Percentiles rank a stretch among this genome's conserved stretches.
Conservation (phyloP, 2,888 invertebrate species). For the Chironomus riparius region DNA sequence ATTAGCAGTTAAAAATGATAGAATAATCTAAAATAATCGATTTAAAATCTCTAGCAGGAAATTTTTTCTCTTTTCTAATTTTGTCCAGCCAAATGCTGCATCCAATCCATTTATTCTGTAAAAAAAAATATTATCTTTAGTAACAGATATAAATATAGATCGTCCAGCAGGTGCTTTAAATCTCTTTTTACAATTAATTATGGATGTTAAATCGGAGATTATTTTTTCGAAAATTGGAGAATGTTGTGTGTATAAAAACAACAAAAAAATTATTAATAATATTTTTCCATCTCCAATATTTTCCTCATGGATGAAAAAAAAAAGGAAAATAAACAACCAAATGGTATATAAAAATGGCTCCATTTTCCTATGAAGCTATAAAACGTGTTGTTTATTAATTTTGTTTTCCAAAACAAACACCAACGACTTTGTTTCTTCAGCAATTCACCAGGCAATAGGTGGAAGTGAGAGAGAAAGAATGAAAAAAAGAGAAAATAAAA, state of each 20-base stretch:
- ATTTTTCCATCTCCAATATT: neutral
- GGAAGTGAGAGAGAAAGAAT: neutral
- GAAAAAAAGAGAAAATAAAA: neutral
- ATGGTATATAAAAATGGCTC: neutral
- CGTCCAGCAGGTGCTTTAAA: neutral
- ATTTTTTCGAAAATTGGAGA: too few species aligned
- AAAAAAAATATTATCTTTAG: neutral
- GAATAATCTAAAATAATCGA: too few species aligned
- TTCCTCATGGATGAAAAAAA: neutral
- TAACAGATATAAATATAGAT: neutral
- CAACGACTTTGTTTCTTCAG: slow-evolving; percentile 14
- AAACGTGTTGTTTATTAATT: slow-evolving; percentile 24
- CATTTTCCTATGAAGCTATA: slow-evolving; percentile 12
- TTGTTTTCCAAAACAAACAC: slow-evolving; percentile 24
- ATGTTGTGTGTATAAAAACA: neutral
- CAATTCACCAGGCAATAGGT: neutral
- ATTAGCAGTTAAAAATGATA: too few species aligned
- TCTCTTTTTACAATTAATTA: neutral
- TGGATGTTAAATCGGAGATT: neutral
- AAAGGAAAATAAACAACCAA: neutral
- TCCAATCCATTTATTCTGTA: neutral
- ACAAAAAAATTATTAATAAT: neutral
- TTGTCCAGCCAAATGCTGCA: too few species aligned
- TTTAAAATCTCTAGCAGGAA: neutral
- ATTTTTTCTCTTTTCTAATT: neutral